Base-by-base conservation (phyloP, 2,113 vertebrate species). In the Otocyon megalotis region DNA sequence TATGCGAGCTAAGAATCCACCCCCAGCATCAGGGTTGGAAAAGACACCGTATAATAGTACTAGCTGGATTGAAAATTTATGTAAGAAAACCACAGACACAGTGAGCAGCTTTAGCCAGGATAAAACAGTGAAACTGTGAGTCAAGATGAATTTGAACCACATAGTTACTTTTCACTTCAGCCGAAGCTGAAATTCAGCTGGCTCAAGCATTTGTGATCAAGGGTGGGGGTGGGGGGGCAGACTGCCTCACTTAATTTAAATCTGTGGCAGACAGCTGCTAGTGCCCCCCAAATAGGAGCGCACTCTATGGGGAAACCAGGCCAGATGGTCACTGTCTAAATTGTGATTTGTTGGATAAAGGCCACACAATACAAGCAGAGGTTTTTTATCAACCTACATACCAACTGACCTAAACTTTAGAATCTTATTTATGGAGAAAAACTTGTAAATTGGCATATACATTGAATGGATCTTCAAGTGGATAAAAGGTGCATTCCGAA, bases 21-120 rank as follows among this genome's bases (percentile, higher is more conserved):
- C 88, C 72, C 97, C 98, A n/a, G 93, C 97, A 22, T 97, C 97
- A 26, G 98, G 96, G 6, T 96, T 98, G 62, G 96, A 97, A 83
- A 97, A 97, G 88, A 97, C 96, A 43, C 63, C 84, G 79, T 96
- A 95, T 76, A 98, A 97, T 82, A 98, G 96, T 97, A 97, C 98
- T 95, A 98, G 86, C 95, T 99, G 98, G 98, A 98, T 98, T 79
- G 99, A 99, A 97, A 98, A 98, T 93, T 98, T 98, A 63, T 94
- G 94, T 62, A 98, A 98, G 97, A 98, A 97, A 97, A 98, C 98
- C 65, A 98, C 96, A 63, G 98, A 99, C 60, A 95, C 98, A 22
- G 80, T 98, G 24, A 98, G 94, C 92, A 95, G 96, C 93, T 97
- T 98, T 87, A 96, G 82, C 76, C 97, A 98, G 95, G 98, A 93